A percentile compares a stretch with the other conserved stretches of the same genome.
Conservation (phyloP, 2,797 vertebrate genomes). For the Myotis daubentonii region DNA sequence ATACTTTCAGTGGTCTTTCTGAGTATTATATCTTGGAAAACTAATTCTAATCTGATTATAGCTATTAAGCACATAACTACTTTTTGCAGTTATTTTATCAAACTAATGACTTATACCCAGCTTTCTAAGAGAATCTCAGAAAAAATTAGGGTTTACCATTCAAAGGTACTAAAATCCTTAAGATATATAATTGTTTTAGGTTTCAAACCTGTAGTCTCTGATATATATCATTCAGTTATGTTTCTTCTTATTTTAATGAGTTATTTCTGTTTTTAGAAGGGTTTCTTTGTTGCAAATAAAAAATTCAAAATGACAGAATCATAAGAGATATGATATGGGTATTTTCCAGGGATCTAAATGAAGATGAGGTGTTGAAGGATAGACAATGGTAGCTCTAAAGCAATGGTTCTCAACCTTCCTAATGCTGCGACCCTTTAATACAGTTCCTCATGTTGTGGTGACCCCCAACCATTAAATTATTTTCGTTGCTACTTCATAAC, state of each 20-base stretch:
- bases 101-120: background rate
- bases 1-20: constrained; percentile 17
- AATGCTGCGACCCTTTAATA: no score
- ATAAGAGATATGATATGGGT: constrained; percentile 20
- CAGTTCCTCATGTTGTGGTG: no score
- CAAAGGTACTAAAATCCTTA: constrained; percentile 26
- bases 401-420: no score
- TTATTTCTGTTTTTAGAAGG: constrained; percentile 32
- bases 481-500: no score
- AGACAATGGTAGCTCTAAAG: constrained; percentile 52
- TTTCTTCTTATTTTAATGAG: constrained; percentile 38
- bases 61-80: background rate
- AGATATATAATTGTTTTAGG: background rate
- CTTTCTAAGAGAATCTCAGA: constrained; percentile 37
- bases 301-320: constrained; percentile 18
- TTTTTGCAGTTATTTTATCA: constrained; percentile 29
- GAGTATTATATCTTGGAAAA: constrained; percentile 34
- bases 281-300: constrained; percentile 53
- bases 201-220: constrained; percentile 34
- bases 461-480: no score
- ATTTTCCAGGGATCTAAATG: constrained; percentile 61
- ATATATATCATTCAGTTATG: background rate
- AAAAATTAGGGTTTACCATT: constrained; percentile 26
- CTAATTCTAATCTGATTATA: constrained; percentile 38
- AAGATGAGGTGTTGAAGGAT: constrained; percentile 50